Evolutionary conservation across 2,797 vertebrate species (phyloP), one percentile per base, ranked within the genome.

Genomic region (Streptopelia turtur): DNA sequence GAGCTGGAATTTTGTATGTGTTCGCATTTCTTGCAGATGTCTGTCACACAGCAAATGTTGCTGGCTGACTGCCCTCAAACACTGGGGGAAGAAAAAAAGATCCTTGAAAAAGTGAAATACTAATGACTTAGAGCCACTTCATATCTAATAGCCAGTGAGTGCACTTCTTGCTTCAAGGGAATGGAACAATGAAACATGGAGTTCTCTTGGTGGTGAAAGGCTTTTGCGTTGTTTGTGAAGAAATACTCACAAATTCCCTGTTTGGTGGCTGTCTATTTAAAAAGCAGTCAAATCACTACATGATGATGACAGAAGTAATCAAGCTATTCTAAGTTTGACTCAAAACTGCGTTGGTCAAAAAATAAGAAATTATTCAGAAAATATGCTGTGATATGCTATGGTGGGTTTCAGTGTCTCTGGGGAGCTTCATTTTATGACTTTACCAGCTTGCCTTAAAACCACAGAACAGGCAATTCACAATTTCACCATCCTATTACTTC

Each of bases 101-200:
- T 63, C 74, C 68, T 86, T 84, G 63, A 64, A 88, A 76, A 91
- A 94, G 52, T 63, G 85, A 82, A 91, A 86, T 76, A 66, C 74
- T 94, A 76, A 94, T 91, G 87, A 79, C 81, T 94, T 90, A 30
- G 31, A 90, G 23, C 66, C 79, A 91, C 60, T 88, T 93, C 83
- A 63, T 49, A 37, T 76, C 56, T 94, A 60, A 88, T 41, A 81
- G 63, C 47, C 75, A 52, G 43, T 78, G 77, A 94, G 69, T 79
- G 55, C 43, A 65, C 49, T 66, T 83, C 82, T 87, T 88, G 52
- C 55, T 93, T 93, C 66, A 86, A 63, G 76, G 70, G 59, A 88
- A 45, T 24, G 23, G 28, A 93, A 61, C 66, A 83, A 35, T 23
- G 35, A 79, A 69, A 50, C 11, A 25, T n/a, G 23, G 35, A 55